Percentiles rank a stretch among this genome's conserved stretches.
Evolutionary conservation across 2,797 vertebrate species (phyloP).

Genomic region (Silurus aristotelis): DNA sequence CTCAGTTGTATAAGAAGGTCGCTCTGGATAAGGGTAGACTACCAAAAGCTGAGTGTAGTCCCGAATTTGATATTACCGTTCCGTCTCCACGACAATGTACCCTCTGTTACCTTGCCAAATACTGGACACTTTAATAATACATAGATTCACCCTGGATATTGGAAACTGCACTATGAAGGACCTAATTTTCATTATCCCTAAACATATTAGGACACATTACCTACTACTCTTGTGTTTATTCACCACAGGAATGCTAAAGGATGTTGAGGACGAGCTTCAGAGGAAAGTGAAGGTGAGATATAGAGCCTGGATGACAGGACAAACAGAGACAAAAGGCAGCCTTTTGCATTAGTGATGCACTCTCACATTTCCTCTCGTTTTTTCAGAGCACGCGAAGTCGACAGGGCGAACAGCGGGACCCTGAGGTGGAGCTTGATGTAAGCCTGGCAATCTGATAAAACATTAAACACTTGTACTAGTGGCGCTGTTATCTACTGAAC

Average conservation of each 20-base stretch:
- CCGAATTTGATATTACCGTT: too few species aligned
- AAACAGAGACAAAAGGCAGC: background rate
- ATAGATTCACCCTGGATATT: background rate
- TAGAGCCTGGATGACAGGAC: background rate
- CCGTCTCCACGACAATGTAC: background rate
- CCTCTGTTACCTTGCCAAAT: background rate
- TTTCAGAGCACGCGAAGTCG: slow-evolving; percentile 94
- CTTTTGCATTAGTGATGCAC: slow-evolving; percentile 21
- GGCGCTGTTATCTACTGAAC: slow-evolving; percentile 31
- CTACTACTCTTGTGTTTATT: background rate
- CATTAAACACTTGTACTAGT: background rate
- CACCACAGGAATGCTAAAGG: slow-evolving; percentile 92
- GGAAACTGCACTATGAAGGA: background rate
- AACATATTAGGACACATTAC: background rate
- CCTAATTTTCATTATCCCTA: background rate
- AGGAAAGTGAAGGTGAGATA: slow-evolving; percentile 92
- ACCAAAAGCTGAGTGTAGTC: too few species aligned
- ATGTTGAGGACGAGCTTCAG: slow-evolving; percentile 97
- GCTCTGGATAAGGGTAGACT: too few species aligned
- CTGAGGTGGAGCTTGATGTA: slow-evolving; percentile 96
- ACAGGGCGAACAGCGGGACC: slow-evolving; percentile 96
- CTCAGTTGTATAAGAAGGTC: too few species aligned
- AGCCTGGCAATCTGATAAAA: slow-evolving; percentile 43
- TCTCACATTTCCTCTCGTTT: background rate
- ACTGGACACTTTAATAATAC: background rate